Evolutionary conservation across 1,140 invertebrate genomes (phyloP), one percentile per base, ranked within the genome.

Genomic region (Cydia fagiglandana): DNA sequence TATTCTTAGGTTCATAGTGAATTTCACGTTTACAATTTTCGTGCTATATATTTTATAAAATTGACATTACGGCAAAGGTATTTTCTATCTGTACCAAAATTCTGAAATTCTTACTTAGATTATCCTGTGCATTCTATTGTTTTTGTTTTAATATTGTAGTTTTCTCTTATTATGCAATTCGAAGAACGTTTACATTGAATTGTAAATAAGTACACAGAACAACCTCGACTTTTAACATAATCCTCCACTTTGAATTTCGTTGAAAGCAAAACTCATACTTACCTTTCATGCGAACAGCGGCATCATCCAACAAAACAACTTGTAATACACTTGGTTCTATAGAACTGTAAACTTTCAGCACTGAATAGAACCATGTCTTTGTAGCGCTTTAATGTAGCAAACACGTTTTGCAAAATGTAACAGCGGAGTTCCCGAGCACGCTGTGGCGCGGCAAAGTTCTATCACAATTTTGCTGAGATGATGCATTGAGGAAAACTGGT

Each of bases 401-500:
- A 70, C 66, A 70, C 66, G 66, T 70, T 70, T 70, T 70, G 66
- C 45, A 45, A 45, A 70, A 41, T 17, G 66, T 41, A 70, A 68
- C 64, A 70, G 66, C 30, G 34, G 30, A 45, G 66, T 70, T 41
- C 38, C 66, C 7, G n/a, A 12, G 30, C 66, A 12, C 34, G 34
- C 15, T 41, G 38, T 70, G 20, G 12, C 7, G 64, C 4, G 15
- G 34, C 66, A 17, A 38, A 70, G 66, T 70, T 70, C 66, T 17
- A 38, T 34, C 15, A 17, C 24, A 70, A 34, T 70, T 70, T 12
- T n/a, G 13, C 13, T n/a, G 7, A 70, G 34, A 70, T n/a, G 9
- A 61, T 61, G 10, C 56, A 24, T 9, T 53, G n/a, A 53, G 4
- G 50, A 53, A 53, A n/a, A n/a, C 50, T 17, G 13, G 3, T 50